Conservation (phyloP, 1,140 invertebrate genomes). For the Dufourea novaeangliae region DNA sequence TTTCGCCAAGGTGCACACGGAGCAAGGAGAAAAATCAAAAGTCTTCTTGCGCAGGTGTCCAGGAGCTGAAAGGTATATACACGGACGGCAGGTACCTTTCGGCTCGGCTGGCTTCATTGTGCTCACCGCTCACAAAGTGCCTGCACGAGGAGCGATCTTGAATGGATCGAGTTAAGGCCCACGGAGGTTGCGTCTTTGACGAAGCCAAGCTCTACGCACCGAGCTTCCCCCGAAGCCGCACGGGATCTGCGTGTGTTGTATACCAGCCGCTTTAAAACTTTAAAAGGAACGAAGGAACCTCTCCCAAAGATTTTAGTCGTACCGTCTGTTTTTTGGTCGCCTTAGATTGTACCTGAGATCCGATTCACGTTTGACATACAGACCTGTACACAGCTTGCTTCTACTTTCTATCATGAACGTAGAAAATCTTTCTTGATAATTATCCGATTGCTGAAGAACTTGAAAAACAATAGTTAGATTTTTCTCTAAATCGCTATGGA, state of each 20-base stretch:
- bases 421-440: background rate
- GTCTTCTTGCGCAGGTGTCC: slow-evolving; percentile 76
- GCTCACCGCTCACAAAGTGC: slow-evolving; percentile 66
- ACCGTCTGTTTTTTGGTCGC: slow-evolving; percentile 54
- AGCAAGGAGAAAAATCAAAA: slow-evolving; percentile 77
- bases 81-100: slow-evolving; percentile 75
- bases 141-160: slow-evolving; percentile 65
- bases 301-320: slow-evolving; percentile 47
- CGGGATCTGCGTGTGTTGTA: slow-evolving; percentile 2
- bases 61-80: slow-evolving; percentile 63
- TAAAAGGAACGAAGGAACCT: slow-evolving; percentile 64
- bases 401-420: too few species aligned
- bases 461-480: too few species aligned
- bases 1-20: slow-evolving; percentile 57
- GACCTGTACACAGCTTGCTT: background rate
- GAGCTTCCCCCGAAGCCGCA: slow-evolving; percentile 22
- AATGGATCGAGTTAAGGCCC: slow-evolving; percentile 64
- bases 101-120: slow-evolving; percentile 65
- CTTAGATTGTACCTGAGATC: slow-evolving; percentile 26
- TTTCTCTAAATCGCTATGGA: too few species aligned
- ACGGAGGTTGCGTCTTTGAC: slow-evolving; percentile 71
- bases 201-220: slow-evolving; percentile 26
- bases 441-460: too few species aligned
- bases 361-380: background rate
- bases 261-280: slow-evolving; percentile 58